phyloP scores from a whole-genome alignment of 2,113 vertebrate species.

The Fulmarus glacialis region DNA sequence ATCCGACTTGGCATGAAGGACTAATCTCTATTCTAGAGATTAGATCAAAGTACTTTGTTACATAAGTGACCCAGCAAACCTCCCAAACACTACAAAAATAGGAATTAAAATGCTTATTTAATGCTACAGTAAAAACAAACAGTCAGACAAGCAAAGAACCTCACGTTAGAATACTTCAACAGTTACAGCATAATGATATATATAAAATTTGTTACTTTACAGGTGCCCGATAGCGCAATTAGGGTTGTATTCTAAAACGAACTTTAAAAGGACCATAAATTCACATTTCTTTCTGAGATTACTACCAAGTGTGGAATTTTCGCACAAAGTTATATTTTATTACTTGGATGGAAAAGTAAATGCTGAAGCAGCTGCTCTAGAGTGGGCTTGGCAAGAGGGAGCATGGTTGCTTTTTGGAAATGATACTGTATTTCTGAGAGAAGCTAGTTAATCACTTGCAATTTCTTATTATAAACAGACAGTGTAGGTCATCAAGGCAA shows the following conservation, averaged over 20 bases:
- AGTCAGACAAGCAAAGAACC: background rate
- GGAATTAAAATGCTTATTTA: slow-evolving; percentile 30
- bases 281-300: background rate
- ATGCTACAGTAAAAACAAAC: background rate
- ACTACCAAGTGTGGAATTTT: background rate
- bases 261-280: background rate
- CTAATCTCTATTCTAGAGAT: slow-evolving; percentile 60
- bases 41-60: slow-evolving; percentile 48
- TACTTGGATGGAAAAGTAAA: background rate
- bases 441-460: background rate
- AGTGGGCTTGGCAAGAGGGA: background rate
- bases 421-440: background rate
- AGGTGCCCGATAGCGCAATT: background rate
- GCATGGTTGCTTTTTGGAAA: background rate
- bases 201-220: background rate
- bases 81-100: background rate
- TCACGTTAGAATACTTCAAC: background rate
- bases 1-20: slow-evolving; percentile 25
- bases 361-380: background rate
- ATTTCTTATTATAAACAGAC: background rate
- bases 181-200: background rate
- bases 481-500: background rate
- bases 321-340: background rate
- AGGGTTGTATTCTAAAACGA: background rate
- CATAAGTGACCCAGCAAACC: slow-evolving; percentile 35